Evolutionary conservation across 2,797 vertebrate genomes (phyloP).

Genomic region (Dendrocincla fuliginosa): DNA sequence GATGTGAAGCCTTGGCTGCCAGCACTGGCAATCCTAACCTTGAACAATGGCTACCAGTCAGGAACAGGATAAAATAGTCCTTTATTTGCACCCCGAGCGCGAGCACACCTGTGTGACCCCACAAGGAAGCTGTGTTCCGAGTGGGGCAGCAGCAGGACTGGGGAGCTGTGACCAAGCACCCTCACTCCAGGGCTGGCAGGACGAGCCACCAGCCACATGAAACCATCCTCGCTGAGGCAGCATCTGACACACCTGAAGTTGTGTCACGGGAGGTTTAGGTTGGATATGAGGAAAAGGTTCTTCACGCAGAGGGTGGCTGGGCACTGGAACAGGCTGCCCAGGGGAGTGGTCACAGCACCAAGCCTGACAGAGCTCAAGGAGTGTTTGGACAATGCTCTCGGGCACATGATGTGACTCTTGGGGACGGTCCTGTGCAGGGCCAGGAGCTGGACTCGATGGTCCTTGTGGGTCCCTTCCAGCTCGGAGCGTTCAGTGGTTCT

Average conservation of each 20-base stretch:
- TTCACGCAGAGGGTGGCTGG: rapidly evolving
- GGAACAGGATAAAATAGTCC: not conserved
- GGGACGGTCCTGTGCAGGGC: too few relatives aligned
- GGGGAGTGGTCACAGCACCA: not conserved
- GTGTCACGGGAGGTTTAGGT: not conserved
- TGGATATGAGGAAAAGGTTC: not conserved
- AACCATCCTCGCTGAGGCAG: not conserved
- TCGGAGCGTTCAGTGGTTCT: not conserved
- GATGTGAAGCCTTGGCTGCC: not conserved
- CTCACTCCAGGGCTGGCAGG: not conserved
- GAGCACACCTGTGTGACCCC: too few relatives aligned
- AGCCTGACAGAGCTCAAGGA: not conserved
- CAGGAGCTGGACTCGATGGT: not conserved
- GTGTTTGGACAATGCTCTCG: not conserved
- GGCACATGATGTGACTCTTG: not conserved
- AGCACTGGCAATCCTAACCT: not conserved
- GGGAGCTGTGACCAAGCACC: not conserved
- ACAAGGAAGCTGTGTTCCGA: too few relatives aligned
- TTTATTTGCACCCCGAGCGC: not conserved
- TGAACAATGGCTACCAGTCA: rapidly evolving
- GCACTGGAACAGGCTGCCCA: not conserved
- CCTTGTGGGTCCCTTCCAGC: not conserved
- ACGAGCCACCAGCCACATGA: not conserved
- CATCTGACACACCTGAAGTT: not conserved
- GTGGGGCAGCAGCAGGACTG: not conserved